Evolutionary conservation across 2,797 vertebrate genomes (phyloP).

Genomic region (Malacoctenus gilli): DNA sequence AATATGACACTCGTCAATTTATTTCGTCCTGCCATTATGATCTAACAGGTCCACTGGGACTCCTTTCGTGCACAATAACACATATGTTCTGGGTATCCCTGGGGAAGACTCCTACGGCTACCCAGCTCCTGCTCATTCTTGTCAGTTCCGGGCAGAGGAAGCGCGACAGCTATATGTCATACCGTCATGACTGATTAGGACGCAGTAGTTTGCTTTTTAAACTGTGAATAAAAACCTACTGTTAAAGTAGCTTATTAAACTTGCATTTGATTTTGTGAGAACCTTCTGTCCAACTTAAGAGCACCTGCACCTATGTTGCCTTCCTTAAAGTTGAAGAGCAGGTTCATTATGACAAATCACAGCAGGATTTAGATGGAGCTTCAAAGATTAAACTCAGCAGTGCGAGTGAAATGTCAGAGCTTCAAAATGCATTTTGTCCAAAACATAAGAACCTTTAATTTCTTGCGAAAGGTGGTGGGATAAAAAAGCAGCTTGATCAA

Average conservation of each 20-base stretch:
- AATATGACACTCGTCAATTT: conserved; percentile 64
- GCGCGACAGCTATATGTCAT: conserved; percentile 62
- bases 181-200: conserved; percentile 24
- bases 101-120: conserved; percentile 64
- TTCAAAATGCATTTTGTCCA: not conserved
- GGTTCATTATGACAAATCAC: conserved; percentile 8
- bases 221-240: conserved; percentile 19
- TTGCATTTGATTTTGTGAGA: conserved; percentile 1
- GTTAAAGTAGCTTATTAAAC: conserved; percentile 7
- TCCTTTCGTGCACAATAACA: conserved; percentile 75
- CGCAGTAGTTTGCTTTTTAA: conserved; percentile 30
- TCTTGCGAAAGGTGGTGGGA: not conserved
- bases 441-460: conserved; percentile 8
- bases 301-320: not conserved
- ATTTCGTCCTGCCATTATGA: conserved; percentile 72
- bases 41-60: conserved; percentile 75
- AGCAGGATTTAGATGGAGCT: not conserved
- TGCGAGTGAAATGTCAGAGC: not conserved
- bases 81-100: conserved; percentile 74
- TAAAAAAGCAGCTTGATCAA: conserved; percentile 11
- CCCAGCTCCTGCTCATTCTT: conserved; percentile 50
- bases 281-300: not conserved
- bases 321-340: not conserved
- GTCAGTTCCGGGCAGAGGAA: conserved; percentile 54
- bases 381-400: not conserved